Evolutionary conservation across 2,113 vertebrate species (phyloP).

Genomic region (Gasterosteus nipponicus): DNA sequence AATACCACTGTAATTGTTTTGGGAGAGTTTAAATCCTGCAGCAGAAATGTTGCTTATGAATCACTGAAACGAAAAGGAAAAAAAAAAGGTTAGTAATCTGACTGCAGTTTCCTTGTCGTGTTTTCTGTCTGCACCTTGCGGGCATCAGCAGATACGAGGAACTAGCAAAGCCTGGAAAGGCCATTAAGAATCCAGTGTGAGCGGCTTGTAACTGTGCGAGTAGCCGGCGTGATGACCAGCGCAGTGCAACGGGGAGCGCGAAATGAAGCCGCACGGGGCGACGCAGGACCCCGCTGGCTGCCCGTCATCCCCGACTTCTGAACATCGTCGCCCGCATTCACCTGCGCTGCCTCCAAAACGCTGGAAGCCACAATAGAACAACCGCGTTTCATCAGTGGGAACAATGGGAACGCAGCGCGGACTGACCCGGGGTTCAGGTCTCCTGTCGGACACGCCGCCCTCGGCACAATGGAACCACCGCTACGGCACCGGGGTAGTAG

Average conservation of each 20-base stretch:
- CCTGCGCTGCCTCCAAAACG: neutral
- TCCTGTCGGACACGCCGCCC: conserved; percentile 3
- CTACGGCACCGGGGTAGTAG: neutral
- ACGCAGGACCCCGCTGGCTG: neutral
- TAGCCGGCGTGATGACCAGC: neutral
- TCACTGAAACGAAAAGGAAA: neutral
- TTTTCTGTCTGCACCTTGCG: neutral
- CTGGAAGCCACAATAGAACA: neutral
- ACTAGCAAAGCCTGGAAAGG: neutral
- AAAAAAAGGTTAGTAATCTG: neutral
- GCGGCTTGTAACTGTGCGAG: neutral
- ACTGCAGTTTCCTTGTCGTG: conserved; percentile 7
- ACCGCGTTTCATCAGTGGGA: neutral
- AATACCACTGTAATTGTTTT: conserved; percentile 51
- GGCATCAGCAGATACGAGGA: conserved; percentile 7
- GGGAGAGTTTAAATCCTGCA: conserved; percentile 43
- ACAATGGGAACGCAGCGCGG: conserved; percentile 15
- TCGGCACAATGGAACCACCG: conserved; percentile 29
- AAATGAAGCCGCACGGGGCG: neutral
- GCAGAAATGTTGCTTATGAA: conserved; percentile 32
- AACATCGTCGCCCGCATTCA: neutral
- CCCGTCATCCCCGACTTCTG: neutral
- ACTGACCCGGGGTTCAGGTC: conserved; percentile 10
- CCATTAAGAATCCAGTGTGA: neutral
- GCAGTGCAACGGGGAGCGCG: neutral